phyloP scores from a whole-genome alignment of 2,113 vertebrate species.

The Jacana jacana region DNA sequence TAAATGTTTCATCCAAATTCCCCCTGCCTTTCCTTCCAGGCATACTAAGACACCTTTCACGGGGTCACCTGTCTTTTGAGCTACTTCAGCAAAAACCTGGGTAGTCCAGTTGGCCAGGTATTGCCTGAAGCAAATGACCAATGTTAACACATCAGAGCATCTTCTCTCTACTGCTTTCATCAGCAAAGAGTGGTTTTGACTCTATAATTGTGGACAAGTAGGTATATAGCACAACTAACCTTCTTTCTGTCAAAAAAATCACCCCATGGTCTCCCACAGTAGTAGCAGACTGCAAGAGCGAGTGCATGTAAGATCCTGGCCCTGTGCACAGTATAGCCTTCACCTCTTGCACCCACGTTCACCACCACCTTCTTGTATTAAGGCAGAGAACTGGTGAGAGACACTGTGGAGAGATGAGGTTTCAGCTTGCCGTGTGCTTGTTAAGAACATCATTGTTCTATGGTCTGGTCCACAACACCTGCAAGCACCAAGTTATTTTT shows the following conservation, averaged over 20 bases:
- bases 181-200: not conserved
- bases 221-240: not conserved
- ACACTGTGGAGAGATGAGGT: not conserved
- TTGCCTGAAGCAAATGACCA: not conserved
- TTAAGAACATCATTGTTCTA: not conserved
- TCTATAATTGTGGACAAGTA: not conserved
- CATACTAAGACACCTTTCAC: not conserved
- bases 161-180: not conserved
- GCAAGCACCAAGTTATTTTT: not conserved
- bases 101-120: not conserved
- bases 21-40: not conserved
- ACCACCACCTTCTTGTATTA: not conserved
- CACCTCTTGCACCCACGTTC: not conserved
- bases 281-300: not conserved
- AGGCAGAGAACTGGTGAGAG: not conserved
- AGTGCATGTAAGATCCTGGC: not conserved
- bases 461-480: not conserved
- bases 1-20: not conserved
- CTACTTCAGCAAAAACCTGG: not conserved
- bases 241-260: not conserved
- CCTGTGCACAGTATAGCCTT: not conserved
- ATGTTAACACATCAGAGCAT: not conserved
- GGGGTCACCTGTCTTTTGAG: not conserved
- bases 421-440: not conserved
- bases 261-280: rapidly evolving